phyloP scores from a whole-genome alignment of 2,797 vertebrate species.

The Ctenopoma kingsleyae region DNA sequence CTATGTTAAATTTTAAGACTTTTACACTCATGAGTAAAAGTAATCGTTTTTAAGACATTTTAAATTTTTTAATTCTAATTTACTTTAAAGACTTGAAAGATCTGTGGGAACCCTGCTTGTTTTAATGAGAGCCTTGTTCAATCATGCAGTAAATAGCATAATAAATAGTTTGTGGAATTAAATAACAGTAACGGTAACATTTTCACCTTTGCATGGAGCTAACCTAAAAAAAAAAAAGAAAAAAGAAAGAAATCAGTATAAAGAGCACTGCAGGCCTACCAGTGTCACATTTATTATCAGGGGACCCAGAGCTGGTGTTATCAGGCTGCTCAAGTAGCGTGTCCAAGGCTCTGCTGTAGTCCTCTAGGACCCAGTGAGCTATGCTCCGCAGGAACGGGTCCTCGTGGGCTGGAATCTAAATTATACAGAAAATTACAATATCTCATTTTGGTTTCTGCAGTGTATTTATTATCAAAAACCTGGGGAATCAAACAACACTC shows the following conservation, averaged over 20 bases:
- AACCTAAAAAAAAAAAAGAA: too few species aligned
- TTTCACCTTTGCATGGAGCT: neutral
- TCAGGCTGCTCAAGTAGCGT: slow-evolving; percentile 91
- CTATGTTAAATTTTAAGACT: too few species aligned
- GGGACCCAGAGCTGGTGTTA: slow-evolving; percentile 47
- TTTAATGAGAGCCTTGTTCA: too few species aligned
- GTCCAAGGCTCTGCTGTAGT: slow-evolving; percentile 93
- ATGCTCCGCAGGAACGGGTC: slow-evolving; percentile 97
- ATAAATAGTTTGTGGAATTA: too few species aligned
- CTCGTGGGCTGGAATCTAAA: slow-evolving; percentile 81
- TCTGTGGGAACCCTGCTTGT: too few species aligned
- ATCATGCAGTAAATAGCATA: too few species aligned
- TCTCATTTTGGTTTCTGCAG: slow-evolving; percentile 20
- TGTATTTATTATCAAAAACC: slow-evolving; percentile 11
- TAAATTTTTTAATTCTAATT: too few species aligned
- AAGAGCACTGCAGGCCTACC: slow-evolving; percentile 50
- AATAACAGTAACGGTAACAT: too few species aligned
- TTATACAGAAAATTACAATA: slow-evolving; percentile 13
- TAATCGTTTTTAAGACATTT: too few species aligned
- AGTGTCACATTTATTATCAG: slow-evolving; percentile 44
- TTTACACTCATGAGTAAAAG: too few species aligned
- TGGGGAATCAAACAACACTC: slow-evolving; percentile 18
- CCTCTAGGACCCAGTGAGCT: slow-evolving; percentile 96
- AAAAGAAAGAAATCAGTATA: neutral
- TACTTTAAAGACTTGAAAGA: too few species aligned